Evolutionary conservation across 1,140 invertebrate species (phyloP), one percentile per base, ranked within the genome.

Genomic region (Scaptomyza montana): DNA sequence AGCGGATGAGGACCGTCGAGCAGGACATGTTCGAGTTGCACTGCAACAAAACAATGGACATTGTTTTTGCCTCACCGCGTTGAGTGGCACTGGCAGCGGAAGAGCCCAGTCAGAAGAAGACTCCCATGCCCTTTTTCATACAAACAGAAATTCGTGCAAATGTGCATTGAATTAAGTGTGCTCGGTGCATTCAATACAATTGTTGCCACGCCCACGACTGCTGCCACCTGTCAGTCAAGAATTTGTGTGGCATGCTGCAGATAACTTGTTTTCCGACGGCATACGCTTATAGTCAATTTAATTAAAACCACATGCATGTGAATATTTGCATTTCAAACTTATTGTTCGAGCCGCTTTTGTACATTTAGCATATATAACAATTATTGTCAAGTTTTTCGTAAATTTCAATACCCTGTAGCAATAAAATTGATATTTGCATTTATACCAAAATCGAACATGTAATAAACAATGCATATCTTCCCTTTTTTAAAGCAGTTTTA

Each of bases 1-100:
- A 13, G 39, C 55, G 50, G 19, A 6, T 25, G 50, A 10, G 25
- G 36, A 46, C 33, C 16, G 21, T 53, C 56, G 56, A 57, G 67
- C 80, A 85, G 77, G 78, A 86, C 75, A 77, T 77, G 82, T 74
- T 87, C 57, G 78, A 87, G 78, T 81, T 87, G 82, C 61, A 66
- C 10, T 25, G 16, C 43, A 70, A 75, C 75, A 43, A 43, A 36
- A 43, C 39, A 84, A 82, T 70, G 57, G 21, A 59, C 54, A 63
- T 62, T 63, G 43, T 60, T 36, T 28, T 51, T 55, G 55, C 46
- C 62, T 47, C 56, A 50, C 8, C 51, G 41, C 45, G 6, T 59
- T 45, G 45, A 61, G 25, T 61, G 45, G 28, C 54, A 59, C 36
- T 45, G 39, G 13, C 78, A 69, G 69, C 78, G 74, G 69, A 81